Base-by-base conservation (phyloP, 2,888 invertebrate species). In the Cheilosia urbana region DNA sequence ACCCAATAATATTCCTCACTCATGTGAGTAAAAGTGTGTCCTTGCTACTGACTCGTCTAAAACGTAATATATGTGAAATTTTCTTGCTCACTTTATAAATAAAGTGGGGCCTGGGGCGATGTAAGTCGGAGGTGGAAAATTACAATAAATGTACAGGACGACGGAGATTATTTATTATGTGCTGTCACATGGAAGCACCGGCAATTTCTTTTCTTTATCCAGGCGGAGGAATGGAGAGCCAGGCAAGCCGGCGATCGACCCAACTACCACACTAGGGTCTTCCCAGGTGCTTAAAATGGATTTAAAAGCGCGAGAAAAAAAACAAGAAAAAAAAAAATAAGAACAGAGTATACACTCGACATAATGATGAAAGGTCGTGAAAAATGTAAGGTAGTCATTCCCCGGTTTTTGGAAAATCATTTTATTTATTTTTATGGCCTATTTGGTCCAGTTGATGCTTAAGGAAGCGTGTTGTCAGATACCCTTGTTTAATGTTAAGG, bases 101-200 rank as follows among this genome's bases (percentile, higher is more conserved):
- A 71, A 49, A 69, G 55, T 51, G 49, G 42, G 17, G 57, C 11
- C 60, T 51, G 49, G 42, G 17, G 57, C 11, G 45, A 13, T 47
- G 17, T 6, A 24, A 21, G 49, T 19, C 49, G 17, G 21, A 19
- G 19, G 51, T 51, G 49, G 11, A 7, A 68, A 81, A 81, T 85
- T 77, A 81, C 72, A 77, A 85, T 77, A 72, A 85, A 81, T 55
- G 62, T 63, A 63, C 58, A 57, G 58, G 69, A 57, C 69, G 76
- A 69, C 66, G 66, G 73, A 60, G 85, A 63, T 81, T 81, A 85
- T 85, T 85, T 85, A 85, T 85, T 85, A 81, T 81, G 81, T 77
- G 77, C 85, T 85, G 85, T 85, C 81, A 85, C 66, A 85, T 57
- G 77, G 60, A 85, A 85, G 76, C 81, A 85, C 85, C 40, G 57